A percentile compares a stretch with the other conserved stretches of the same genome.
phyloP scores from a whole-genome alignment of 2,888 invertebrate genomes.

The Aporophyla lueneburgensis region DNA sequence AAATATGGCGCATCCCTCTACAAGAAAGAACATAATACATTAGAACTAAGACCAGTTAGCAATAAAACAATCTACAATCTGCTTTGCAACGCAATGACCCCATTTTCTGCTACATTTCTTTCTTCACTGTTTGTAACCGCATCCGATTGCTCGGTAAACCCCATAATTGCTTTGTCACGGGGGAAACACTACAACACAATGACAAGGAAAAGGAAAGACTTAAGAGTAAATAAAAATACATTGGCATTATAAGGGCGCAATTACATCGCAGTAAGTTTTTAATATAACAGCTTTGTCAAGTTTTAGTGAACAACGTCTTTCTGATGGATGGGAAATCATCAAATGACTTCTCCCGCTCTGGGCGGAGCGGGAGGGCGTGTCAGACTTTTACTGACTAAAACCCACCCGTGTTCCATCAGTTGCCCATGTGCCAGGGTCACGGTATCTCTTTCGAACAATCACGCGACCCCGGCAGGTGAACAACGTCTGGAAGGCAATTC shows the following conservation, averaged over 20 bases:
- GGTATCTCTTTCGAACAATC: too few species aligned
- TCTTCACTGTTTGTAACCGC: constrained; percentile 1
- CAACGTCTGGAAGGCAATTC: too few species aligned
- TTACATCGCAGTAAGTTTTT: neutral
- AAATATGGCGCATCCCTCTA: too few species aligned
- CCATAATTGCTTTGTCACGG: constrained; percentile 42
- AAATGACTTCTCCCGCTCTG: too few species aligned
- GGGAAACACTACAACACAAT: constrained; percentile 30
- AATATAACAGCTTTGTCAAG: neutral
- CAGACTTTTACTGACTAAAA: too few species aligned
- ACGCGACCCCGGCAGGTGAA: too few species aligned
- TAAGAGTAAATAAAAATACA: constrained; percentile 14
- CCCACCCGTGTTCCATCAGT: too few species aligned
- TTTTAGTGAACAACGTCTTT: neutral
- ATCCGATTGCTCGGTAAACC: constrained; percentile 33
- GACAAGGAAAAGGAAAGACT: constrained; percentile 14
- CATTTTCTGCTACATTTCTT: constrained; percentile 6
- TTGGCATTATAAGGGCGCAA: neutral
- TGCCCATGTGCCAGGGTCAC: too few species aligned
- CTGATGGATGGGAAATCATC: too few species aligned
- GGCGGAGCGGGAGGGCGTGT: too few species aligned
- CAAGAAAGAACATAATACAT: too few species aligned
- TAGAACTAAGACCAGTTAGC: neutral
- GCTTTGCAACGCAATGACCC: neutral
- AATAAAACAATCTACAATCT: neutral